Conservation (phyloP, 2,888 invertebrate species). For the Volucella inanis region DNA sequence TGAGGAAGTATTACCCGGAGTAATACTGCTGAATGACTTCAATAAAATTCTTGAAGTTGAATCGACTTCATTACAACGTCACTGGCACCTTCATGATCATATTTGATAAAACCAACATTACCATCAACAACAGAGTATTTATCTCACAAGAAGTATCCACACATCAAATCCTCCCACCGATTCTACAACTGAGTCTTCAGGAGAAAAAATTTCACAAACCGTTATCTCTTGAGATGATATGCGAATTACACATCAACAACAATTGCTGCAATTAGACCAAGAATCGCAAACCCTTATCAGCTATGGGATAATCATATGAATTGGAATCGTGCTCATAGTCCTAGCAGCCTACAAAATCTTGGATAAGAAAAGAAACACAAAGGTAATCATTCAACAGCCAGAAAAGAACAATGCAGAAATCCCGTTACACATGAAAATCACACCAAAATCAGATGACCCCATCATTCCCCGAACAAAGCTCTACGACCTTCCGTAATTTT, state of each 20-base stretch:
- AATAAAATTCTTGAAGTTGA: constrained; percentile 19
- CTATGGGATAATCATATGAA: constrained; percentile 3
- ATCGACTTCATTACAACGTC: constrained; percentile 5
- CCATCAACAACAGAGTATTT: constrained; percentile 23
- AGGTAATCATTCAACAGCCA: no score
- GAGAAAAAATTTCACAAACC: background rate
- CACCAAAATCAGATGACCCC: no score
- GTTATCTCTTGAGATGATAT: background rate
- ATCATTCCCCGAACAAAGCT: constrained; percentile 25
- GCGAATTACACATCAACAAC: background rate
- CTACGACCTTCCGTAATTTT: constrained; percentile 13
- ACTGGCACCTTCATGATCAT: constrained; percentile 22
- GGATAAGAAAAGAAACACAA: no score
- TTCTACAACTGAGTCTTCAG: no score
- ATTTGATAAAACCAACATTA: constrained; percentile 14
- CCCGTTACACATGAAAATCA: no score
- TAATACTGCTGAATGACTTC: no score
- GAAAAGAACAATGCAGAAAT: no score
- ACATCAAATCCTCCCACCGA: no score
- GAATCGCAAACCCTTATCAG: constrained; percentile 6
- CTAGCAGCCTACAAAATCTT: background rate
- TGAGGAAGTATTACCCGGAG: constrained; percentile 25
- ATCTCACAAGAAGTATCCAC: no score
- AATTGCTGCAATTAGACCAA: background rate
- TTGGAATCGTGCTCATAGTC: background rate